These are phyloP conservation scores for Nebria ingens DNA, from an alignment of 1,140 invertebrate species.

Conservation along the genomic window DNA sequence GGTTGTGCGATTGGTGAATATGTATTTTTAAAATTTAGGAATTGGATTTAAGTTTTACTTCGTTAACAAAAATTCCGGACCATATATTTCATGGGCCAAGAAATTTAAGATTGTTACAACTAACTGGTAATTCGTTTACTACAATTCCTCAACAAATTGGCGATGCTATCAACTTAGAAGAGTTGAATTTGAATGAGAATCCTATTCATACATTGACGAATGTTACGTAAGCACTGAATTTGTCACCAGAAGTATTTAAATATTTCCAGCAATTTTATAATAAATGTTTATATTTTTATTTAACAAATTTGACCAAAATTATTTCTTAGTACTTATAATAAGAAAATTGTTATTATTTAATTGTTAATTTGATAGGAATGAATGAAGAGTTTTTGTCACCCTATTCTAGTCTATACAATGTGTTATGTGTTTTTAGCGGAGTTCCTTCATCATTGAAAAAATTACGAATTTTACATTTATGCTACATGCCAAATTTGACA, in stretches of 20 bases:
- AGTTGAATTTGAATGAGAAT: conserved; percentile 56
- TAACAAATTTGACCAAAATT: too few species aligned
- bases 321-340: too few species aligned
- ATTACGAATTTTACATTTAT: conserved; percentile 50
- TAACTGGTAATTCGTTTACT: conserved; percentile 56
- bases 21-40: conserved; percentile 34
- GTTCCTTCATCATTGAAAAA: conserved; percentile 48
- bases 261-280: too few species aligned
- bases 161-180: conserved; percentile 44
- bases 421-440: too few species aligned
- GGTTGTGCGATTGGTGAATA: too few species aligned
- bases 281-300: too few species aligned
- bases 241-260: too few species aligned
- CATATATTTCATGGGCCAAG: conserved; percentile 53
- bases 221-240: conserved; percentile 34
- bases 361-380: too few species aligned
- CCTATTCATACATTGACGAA: conserved; percentile 42
- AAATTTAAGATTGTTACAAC: conserved; percentile 49
- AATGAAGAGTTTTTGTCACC: too few species aligned
- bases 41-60: conserved; percentile 55
- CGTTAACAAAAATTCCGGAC: conserved; percentile 46
- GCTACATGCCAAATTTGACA: conserved; percentile 46
- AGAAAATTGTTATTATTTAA: too few species aligned
- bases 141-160: conserved; percentile 45
- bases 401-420: too few species aligned